phyloP scores from a whole-genome alignment of 2,888 invertebrate species.

The Leuctra nigra region DNA sequence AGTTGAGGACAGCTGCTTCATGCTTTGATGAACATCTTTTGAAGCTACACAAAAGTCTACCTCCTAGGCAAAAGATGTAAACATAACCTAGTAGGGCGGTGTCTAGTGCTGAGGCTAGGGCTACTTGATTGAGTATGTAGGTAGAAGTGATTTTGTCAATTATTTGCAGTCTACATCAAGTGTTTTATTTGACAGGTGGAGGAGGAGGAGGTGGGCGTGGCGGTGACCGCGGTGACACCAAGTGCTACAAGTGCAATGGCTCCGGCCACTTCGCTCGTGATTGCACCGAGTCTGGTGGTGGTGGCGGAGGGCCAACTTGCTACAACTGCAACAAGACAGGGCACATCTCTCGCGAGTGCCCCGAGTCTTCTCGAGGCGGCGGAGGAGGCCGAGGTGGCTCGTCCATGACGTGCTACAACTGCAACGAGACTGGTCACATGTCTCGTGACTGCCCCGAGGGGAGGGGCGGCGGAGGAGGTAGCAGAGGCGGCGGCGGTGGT shows the following conservation, averaged over 20 bases:
- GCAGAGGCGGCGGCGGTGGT: slow-evolving; percentile 12
- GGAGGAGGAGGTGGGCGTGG: slow-evolving; percentile 46
- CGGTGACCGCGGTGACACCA: slow-evolving; percentile 41
- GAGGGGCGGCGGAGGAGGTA: slow-evolving; percentile 7
- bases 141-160: too few species aligned
- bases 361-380: neutral
- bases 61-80: too few species aligned
- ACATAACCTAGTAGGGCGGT: too few species aligned
- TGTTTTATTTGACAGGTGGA: too few species aligned
- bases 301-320: neutral
- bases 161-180: too few species aligned
- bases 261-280: slow-evolving; percentile 89
- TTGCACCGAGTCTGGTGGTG: slow-evolving; percentile 60
- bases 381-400: slow-evolving; percentile 32
- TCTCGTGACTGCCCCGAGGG: slow-evolving; percentile 46
- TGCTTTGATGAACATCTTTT: too few species aligned
- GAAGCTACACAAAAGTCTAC: too few species aligned
- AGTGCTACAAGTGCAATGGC: slow-evolving; percentile 95
- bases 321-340: neutral
- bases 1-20: too few species aligned
- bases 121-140: too few species aligned
- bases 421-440: slow-evolving; percentile 90
- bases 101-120: too few species aligned
- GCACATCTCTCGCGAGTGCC: slow-evolving; percentile 8
- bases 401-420: slow-evolving; percentile 91